Percentiles rank a stretch among this genome's conserved stretches.
phyloP scores from a whole-genome alignment of 2,113 vertebrate genomes.

The Triplophysa rosa region DNA sequence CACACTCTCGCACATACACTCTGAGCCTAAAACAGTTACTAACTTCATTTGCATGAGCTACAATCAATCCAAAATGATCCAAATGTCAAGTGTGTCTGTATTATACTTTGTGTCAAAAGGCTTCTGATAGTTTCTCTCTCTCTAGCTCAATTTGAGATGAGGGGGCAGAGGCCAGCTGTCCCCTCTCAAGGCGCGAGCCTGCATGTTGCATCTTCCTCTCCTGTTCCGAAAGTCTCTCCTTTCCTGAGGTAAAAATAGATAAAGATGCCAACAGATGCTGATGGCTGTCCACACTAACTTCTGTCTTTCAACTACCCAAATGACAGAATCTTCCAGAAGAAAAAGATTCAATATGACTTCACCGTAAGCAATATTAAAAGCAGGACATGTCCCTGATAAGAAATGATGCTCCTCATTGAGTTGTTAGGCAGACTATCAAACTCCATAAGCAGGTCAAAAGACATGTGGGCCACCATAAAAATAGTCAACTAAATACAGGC shows the following conservation, averaged over 20 bases:
- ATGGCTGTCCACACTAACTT: slow-evolving; percentile 64
- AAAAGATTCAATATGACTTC: slow-evolving; percentile 4
- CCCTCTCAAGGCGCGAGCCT: slow-evolving; percentile 39
- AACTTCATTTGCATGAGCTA: too few species aligned
- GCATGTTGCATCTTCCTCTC: slow-evolving; percentile 59
- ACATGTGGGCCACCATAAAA: slow-evolving; percentile 59
- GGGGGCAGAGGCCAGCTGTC: slow-evolving; percentile 42
- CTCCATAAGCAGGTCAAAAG: slow-evolving; percentile 63
- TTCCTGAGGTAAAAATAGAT: slow-evolving; percentile 78
- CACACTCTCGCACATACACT: too few species aligned
- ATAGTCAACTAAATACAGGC: slow-evolving; percentile 65
- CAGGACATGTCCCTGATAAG: background rate
- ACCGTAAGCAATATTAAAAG: slow-evolving; percentile 17
- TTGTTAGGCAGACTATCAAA: slow-evolving; percentile 43
- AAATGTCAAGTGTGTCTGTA: too few species aligned
- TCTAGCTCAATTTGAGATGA: slow-evolving; percentile 23
- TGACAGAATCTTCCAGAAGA: slow-evolving; percentile 56
- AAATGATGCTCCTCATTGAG: background rate
- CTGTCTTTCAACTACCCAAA: slow-evolving; percentile 28
- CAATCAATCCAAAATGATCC: too few species aligned
- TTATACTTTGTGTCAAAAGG: background rate
- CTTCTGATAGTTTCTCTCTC: background rate
- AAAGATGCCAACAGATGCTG: slow-evolving; percentile 73
- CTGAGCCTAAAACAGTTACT: too few species aligned
- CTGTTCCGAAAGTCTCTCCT: slow-evolving; percentile 64